Base-by-base conservation (phyloP, 2,888 invertebrate species). In the Diloba caeruleocephala region DNA sequence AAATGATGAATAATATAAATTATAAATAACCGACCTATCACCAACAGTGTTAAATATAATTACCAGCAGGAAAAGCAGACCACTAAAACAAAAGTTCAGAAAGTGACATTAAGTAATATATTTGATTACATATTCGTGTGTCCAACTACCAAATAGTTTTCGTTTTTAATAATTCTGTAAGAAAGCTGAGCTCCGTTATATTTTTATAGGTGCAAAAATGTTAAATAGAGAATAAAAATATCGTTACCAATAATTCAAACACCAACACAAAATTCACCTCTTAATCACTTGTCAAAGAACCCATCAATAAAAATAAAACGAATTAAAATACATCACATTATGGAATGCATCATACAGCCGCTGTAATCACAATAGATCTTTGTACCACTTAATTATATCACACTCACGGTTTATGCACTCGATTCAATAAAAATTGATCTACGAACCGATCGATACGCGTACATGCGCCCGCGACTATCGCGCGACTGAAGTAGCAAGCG, bases 401-500 rank as follows among this genome's bases (percentile, higher is more conserved):
- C 48, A 58, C 48, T 46, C 54, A 49, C 58, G 32, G 14, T 19
- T 21, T 25, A 61, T 65, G 54, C 70, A 71, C 75, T 60, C 51
- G 43, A 63, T 52, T 44, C 45, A 54, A 70, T 59, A 51, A 46
- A 5, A 21, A 21, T 21, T 52, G 55, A 75, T 64, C 45, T 72
- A 66, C 63, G 77, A 58, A 74, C 67, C 63, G 66, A 76, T 69
- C 61, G 64, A 71, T 62, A 62, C 71, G 75, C 81, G 84, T 69
- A 78, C 68, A 74, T 76, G 68, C 82, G 86, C 88, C 78, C 81
- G 77, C 78, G 77, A 46, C 74, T 65, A 32, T 51, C 73, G 63
- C 58, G 68, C 79, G 67, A 90, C 90, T 90, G 74, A 48, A 60
- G 65, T 51, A 12, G 46, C 37, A 58, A 66, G 71, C 72, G 81